These are phyloP conservation scores for Penelope pileata DNA, from an alignment of 2,113 vertebrate genomes.

Conservation along the genomic window DNA sequence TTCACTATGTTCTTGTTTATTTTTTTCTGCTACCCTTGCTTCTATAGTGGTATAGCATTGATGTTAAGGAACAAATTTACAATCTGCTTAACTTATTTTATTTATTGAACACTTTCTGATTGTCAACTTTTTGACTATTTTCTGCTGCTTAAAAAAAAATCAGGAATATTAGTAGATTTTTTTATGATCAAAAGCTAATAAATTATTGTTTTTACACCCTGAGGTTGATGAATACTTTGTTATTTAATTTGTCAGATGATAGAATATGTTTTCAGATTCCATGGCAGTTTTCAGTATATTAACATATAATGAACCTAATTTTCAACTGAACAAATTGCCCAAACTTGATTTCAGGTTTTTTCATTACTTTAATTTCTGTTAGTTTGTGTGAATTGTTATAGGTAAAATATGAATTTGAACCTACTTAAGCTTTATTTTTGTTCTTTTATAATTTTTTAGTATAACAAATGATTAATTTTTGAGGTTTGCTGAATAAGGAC, in stretches of 20 bases:
- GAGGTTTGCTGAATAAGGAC: neutral
- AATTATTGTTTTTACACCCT: constrained; percentile 55
- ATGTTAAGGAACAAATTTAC: neutral
- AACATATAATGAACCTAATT: neutral
- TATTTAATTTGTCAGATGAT: neutral
- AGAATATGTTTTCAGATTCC: neutral
- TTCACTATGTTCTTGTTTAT: neutral
- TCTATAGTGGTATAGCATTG: neutral
- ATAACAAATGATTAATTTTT: neutral
- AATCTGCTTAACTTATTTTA: constrained; percentile 30
- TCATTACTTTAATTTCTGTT: neutral
- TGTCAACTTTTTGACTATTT: constrained; percentile 45
- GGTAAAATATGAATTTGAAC: neutral
- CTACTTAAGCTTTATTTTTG: neutral
- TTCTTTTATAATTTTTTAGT: neutral
- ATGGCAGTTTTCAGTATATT: neutral
- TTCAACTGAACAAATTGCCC: neutral
- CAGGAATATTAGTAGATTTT: constrained; percentile 22
- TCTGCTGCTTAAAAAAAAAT: constrained; percentile 54
- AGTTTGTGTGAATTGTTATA: neutral
- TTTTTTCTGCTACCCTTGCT: neutral
- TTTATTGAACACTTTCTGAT: constrained; percentile 19
- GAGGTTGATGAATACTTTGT: neutral
- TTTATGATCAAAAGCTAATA: constrained; percentile 55
- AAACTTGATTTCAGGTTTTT: neutral